phyloP scores from a whole-genome alignment of 2,797 vertebrate genomes.

The Gymnothorax reevesii region DNA sequence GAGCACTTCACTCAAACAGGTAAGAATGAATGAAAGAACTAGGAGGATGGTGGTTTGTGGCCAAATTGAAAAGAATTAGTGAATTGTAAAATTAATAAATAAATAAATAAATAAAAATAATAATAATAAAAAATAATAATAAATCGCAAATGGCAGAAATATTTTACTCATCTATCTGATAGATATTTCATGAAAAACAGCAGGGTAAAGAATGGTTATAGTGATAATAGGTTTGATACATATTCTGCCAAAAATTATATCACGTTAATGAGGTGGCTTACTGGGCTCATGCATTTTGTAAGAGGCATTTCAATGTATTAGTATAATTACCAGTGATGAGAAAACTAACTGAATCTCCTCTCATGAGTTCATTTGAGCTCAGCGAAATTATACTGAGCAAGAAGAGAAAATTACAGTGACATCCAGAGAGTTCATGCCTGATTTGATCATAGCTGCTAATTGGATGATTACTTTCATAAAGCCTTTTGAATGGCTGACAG shows the following conservation, averaged over 20 bases:
- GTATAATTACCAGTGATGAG: slow-evolving; percentile 94
- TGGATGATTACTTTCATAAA: slow-evolving; percentile 95
- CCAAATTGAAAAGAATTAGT: slow-evolving; percentile 52
- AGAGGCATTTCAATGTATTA: slow-evolving; percentile 89
- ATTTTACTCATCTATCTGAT: slow-evolving; percentile 71
- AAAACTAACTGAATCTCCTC: slow-evolving; percentile 93
- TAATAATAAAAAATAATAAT: slow-evolving; percentile 53
- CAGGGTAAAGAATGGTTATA: slow-evolving; percentile 76
- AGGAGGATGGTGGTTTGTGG: slow-evolving; percentile 15
- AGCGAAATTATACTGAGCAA: slow-evolving; percentile 83
- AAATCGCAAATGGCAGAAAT: slow-evolving; percentile 40
- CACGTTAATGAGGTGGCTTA: slow-evolving; percentile 86
- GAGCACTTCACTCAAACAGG: slow-evolving; percentile 26
- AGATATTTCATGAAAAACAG: slow-evolving; percentile 60
- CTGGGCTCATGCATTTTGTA: slow-evolving; percentile 89
- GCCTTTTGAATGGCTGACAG: slow-evolving; percentile 88
- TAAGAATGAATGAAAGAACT: slow-evolving; percentile 36
- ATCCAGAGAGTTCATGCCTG: slow-evolving; percentile 76
- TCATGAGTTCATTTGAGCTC: slow-evolving; percentile 87
- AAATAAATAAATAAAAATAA: no score
- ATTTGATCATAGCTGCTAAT: slow-evolving; percentile 94
- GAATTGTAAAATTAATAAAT: slow-evolving; percentile 66
- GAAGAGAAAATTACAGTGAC: slow-evolving; percentile 81
- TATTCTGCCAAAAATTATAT: slow-evolving; percentile 88
- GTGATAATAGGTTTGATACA: slow-evolving; percentile 89